phyloP scores from a whole-genome alignment of 2,888 invertebrate genomes.

The Idaea straminata region DNA sequence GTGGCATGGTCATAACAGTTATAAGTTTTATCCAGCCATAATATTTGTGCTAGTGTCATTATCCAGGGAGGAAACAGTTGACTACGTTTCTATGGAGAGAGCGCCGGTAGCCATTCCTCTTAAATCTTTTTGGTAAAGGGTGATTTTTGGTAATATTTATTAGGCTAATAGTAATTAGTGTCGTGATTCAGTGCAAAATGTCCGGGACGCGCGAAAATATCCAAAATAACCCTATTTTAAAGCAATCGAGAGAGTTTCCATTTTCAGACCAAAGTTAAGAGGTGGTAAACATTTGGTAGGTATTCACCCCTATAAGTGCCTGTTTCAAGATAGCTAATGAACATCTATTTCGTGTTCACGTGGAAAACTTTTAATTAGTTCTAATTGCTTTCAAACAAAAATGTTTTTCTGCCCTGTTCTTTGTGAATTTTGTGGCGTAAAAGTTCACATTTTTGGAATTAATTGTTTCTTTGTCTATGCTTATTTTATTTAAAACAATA shows the following conservation, averaged over 20 bases:
- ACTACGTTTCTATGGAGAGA: too few species aligned
- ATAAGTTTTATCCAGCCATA: too few species aligned
- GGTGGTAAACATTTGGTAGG: not conserved
- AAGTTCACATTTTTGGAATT: not conserved
- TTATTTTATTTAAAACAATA: not conserved
- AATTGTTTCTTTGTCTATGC: not conserved
- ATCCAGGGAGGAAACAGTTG: too few species aligned
- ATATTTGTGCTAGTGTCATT: too few species aligned
- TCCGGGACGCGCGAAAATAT: too few species aligned
- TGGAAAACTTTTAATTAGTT: slow-evolving; percentile 25
- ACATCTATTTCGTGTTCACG: slow-evolving; percentile 20
- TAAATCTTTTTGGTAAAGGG: too few species aligned
- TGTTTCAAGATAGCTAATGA: slow-evolving; percentile 17
- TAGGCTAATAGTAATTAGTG: too few species aligned
- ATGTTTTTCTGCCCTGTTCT: slow-evolving; percentile 14
- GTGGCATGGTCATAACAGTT: too few species aligned
- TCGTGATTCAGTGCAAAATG: too few species aligned
- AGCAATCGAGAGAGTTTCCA: not conserved
- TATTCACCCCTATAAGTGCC: slow-evolving; percentile 6
- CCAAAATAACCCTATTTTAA: too few species aligned
- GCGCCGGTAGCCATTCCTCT: too few species aligned
- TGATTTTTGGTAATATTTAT: too few species aligned
- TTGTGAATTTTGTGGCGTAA: not conserved
- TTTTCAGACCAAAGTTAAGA: not conserved
- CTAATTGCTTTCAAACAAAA: slow-evolving; percentile 26